Evolutionary conservation across 2,888 invertebrate genomes (phyloP).

Genomic region (Apantesis nais): DNA sequence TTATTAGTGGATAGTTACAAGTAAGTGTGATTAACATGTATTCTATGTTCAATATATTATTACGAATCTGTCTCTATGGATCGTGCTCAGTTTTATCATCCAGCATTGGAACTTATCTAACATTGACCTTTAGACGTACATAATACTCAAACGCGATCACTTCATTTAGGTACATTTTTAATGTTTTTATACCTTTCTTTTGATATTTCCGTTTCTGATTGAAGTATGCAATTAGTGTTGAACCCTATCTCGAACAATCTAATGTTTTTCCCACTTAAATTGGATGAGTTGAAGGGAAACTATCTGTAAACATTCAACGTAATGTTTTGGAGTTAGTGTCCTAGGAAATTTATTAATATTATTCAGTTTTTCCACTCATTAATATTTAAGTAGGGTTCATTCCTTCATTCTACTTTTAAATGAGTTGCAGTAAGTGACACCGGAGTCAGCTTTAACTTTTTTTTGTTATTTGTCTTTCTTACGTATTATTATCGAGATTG

Average conservation of each 20-base stretch:
- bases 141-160: too few species aligned
- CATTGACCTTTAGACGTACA: too few species aligned
- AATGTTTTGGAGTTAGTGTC: not conserved
- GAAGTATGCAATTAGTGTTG: too few species aligned
- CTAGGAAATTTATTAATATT: not conserved
- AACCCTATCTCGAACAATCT: not conserved
- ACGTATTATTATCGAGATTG: too few species aligned
- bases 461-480: slow-evolving; percentile 13
- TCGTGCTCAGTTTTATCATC: not conserved
- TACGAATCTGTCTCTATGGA: not conserved
- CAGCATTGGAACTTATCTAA: not conserved
- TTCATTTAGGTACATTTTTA: too few species aligned
- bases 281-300: not conserved
- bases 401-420: slow-evolving; percentile 4
- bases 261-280: not conserved
- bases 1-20: not conserved
- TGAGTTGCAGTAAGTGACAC: not conserved
- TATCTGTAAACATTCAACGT: not conserved
- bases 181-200: too few species aligned
- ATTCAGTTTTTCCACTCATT: not conserved
- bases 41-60: not conserved
- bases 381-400: not conserved
- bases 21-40: not conserved
- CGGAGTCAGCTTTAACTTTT: not conserved
- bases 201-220: too few species aligned